phyloP scores from a whole-genome alignment of 2,888 invertebrate genomes.

The Sclerodermus sp. region DNA sequence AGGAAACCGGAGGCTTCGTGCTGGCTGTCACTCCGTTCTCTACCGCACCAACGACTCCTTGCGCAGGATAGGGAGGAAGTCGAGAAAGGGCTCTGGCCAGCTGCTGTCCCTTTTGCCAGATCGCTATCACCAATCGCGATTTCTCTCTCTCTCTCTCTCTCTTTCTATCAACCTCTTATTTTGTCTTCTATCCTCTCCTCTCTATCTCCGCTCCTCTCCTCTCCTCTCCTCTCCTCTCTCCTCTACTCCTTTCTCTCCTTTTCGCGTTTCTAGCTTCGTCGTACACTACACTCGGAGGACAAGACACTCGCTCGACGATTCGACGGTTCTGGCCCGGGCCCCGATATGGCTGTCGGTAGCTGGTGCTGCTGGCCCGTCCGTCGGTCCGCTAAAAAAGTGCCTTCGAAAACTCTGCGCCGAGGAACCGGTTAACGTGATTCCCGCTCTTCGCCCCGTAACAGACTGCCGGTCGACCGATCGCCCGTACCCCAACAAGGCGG shows the following conservation, averaged over 20 bases:
- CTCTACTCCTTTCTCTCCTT: too few species aligned
- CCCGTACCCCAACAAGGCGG: conserved; percentile 41
- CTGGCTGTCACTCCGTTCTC: background rate
- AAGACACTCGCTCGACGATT: too few species aligned
- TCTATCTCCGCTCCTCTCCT: background rate
- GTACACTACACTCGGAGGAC: too few species aligned
- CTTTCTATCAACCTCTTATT: background rate
- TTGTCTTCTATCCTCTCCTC: background rate
- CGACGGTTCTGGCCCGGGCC: too few species aligned
- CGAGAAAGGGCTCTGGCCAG: too few species aligned
- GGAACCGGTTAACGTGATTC: conserved; percentile 56
- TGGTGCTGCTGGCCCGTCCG: background rate
- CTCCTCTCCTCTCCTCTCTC: too few species aligned
- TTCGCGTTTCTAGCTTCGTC: too few species aligned
- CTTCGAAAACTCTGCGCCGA: conserved; percentile 11
- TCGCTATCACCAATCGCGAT: background rate
- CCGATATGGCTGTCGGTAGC: background rate
- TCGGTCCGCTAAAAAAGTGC: background rate
- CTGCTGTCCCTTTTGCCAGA: background rate
- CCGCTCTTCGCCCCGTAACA: conserved; percentile 57
- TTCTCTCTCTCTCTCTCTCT: background rate
- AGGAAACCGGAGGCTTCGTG: conserved; percentile 14
- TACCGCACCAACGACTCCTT: too few species aligned
- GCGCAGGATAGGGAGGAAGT: too few species aligned
- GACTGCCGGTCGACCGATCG: conserved; percentile 53